These are phyloP conservation scores for Chromis chromis DNA, from an alignment of 2,797 vertebrate genomes.

Conservation along the genomic window DNA sequence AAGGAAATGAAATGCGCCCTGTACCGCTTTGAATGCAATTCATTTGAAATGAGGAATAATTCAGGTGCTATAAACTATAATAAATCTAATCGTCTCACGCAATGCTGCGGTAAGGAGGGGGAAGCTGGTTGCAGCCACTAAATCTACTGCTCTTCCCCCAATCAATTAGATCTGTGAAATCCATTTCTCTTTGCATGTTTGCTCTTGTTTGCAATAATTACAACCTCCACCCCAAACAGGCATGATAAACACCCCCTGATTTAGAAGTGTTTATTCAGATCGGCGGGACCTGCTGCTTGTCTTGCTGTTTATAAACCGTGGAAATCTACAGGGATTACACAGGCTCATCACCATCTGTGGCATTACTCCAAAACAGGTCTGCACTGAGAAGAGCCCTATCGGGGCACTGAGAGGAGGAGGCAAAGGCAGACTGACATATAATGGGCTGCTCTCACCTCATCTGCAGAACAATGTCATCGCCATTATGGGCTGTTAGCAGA, in stretches of 20 bases:
- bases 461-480: slow-evolving; percentile 66
- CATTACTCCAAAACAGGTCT: slow-evolving; percentile 81
- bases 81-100: slow-evolving; percentile 70
- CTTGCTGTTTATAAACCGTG: slow-evolving; percentile 83
- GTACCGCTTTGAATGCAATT: slow-evolving; percentile 47
- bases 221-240: slow-evolving; percentile 82
- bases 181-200: slow-evolving; percentile 86
- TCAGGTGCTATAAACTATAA: slow-evolving; percentile 72
- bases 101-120: slow-evolving; percentile 27
- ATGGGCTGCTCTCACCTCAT: slow-evolving; percentile 74
- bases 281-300: slow-evolving; percentile 79
- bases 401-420: slow-evolving; percentile 55
- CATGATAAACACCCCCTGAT: slow-evolving; percentile 81
- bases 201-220: slow-evolving; percentile 87
- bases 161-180: slow-evolving; percentile 88
- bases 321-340: slow-evolving; percentile 82
- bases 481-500: slow-evolving; percentile 72
- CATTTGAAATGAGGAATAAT: slow-evolving; percentile 66
- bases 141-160: slow-evolving; percentile 73
- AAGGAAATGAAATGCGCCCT: slow-evolving; percentile 53
- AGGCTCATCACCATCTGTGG: slow-evolving; percentile 85
- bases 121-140: slow-evolving; percentile 58
- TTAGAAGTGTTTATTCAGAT: slow-evolving; percentile 82
- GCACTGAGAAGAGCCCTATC: slow-evolving; percentile 62
- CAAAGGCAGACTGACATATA: slow-evolving; percentile 66